A percentile compares a stretch with the other conserved stretches of the same genome.
phyloP scores from a whole-genome alignment of 1,140 invertebrate species.

The Sweltsa coloradensis region DNA sequence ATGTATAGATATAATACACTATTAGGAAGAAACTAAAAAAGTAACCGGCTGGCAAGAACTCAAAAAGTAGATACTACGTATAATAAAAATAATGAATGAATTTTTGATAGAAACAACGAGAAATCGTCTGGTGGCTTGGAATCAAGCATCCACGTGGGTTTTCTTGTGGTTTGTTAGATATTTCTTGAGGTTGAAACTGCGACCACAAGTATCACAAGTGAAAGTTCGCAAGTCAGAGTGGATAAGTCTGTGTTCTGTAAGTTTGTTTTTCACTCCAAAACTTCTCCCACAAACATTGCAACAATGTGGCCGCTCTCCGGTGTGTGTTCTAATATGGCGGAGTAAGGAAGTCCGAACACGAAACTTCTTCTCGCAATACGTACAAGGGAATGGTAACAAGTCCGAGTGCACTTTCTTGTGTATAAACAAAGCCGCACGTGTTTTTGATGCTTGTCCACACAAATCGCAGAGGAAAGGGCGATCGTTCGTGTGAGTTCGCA shows the following conservation, averaged over 20 bases:
- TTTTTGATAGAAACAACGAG: too few species aligned
- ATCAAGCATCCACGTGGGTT: constrained; percentile 19
- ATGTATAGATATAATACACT: too few species aligned
- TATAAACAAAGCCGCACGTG: constrained; percentile 1
- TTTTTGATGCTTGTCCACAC: constrained; percentile 24
- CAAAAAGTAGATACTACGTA: too few species aligned
- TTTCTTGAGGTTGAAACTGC: constrained; percentile 18
- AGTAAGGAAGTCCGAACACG: constrained; percentile 26
- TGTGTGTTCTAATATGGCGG: constrained; percentile 28
- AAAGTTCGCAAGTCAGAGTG: constrained; percentile 38
- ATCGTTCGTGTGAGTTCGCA: constrained; percentile 38
- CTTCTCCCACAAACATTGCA: constrained; percentile 37
- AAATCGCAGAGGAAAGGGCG: constrained; percentile 44
- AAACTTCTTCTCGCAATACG: constrained; percentile 35
- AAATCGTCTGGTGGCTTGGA: too few species aligned
- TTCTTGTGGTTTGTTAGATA: constrained; percentile 14
- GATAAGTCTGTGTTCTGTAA: constrained; percentile 35
- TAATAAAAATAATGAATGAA: too few species aligned
- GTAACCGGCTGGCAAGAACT: too few species aligned
- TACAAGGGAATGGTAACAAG: constrained; percentile 27
- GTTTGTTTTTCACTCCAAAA: constrained; percentile 35
- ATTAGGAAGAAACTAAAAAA: too few species aligned
- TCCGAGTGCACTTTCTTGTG: constrained; percentile 5
- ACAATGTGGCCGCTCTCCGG: constrained; percentile 31
- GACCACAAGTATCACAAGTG: constrained; percentile 11